Percentiles rank a stretch among this genome's conserved stretches.
These are phyloP conservation scores for Melanotaenia nigrans DNA, from an alignment of 2,797 vertebrate species.

Conservation along the genomic window DNA sequence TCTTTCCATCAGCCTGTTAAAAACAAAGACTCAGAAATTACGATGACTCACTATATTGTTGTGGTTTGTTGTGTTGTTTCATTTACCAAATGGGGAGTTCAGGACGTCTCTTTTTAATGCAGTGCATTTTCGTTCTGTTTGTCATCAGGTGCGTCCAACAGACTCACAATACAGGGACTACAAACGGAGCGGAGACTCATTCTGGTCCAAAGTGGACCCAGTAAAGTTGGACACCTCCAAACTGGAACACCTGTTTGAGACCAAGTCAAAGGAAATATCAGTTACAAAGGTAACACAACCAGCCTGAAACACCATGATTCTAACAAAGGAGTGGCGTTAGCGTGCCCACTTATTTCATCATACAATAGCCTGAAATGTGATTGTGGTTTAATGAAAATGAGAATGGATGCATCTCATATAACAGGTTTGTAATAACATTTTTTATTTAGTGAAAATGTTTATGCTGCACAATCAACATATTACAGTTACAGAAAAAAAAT, in stretches of 20 bases:
- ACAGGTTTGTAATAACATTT: not conserved
- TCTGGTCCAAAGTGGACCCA: conserved; percentile 95
- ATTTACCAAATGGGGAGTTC: conserved; percentile 26
- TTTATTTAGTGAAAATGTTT: too few relatives aligned
- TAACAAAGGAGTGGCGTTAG: not conserved
- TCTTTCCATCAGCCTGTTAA: conserved; percentile 18
- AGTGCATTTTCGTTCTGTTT: conserved; percentile 27
- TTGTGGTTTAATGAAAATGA: not conserved
- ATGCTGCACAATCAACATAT: too few relatives aligned
- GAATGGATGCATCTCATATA: not conserved
- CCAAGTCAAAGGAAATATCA: conserved; percentile 95
- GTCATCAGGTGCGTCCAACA: conserved; percentile 84
- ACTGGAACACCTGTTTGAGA: conserved; percentile 96
- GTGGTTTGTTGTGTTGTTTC: conserved; percentile 29
- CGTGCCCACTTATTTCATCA: not conserved
- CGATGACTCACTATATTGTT: conserved; percentile 24
- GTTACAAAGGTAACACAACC: conserved; percentile 89
- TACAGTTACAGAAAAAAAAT: too few relatives aligned
- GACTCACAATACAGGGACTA: conserved; percentile 89
- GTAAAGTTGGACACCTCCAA: conserved; percentile 94
- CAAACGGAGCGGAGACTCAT: conserved; percentile 87
- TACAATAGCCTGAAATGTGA: not conserved
- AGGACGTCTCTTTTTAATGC: conserved; percentile 32
- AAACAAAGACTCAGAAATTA: conserved; percentile 1
- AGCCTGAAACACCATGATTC: not conserved